These are phyloP conservation scores for Dendrolimus kikuchii DNA, from an alignment of 1,140 invertebrate genomes.

Conservation along the genomic window DNA sequence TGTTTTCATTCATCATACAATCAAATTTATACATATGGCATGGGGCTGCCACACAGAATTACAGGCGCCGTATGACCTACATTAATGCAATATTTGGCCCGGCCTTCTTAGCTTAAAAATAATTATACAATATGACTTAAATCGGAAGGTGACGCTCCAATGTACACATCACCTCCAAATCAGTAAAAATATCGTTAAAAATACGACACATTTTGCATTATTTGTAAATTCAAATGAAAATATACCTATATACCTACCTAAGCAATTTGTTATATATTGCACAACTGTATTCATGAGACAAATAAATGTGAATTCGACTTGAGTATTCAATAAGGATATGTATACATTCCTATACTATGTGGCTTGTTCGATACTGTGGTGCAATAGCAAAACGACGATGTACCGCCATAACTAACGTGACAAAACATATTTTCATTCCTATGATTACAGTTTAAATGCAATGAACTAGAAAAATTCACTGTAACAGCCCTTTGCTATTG, in stretches of 20 bases:
- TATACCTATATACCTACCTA: conserved; percentile 67
- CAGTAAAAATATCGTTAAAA: conserved; percentile 69
- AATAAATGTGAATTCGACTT: conserved; percentile 57
- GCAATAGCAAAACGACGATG: conserved; percentile 47
- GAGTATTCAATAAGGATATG: conserved; percentile 70
- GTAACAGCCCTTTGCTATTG: conserved; percentile 49
- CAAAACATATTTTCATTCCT: conserved; percentile 46
- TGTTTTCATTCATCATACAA: conserved; percentile 51
- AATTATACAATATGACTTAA: conserved; percentile 69
- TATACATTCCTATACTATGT: conserved; percentile 62
- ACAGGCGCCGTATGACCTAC: conserved; percentile 53
- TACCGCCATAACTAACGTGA: conserved; percentile 27
- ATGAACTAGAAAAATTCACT: conserved; percentile 33
- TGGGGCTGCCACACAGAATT: conserved; percentile 37
- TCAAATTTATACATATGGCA: conserved; percentile 51
- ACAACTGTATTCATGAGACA: conserved; percentile 62
- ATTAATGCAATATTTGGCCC: conserved; percentile 69
- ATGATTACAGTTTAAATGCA: conserved; percentile 64
- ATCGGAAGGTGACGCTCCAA: conserved; percentile 33
- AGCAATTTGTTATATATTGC: conserved; percentile 67
- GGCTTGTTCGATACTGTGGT: conserved; percentile 51
- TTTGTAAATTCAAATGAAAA: conserved; percentile 68
- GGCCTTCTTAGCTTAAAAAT: conserved; percentile 67
- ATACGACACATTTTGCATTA: conserved; percentile 68
- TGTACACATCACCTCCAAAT: conserved; percentile 35